These are phyloP conservation scores for Cyclophora albipunctata DNA, from an alignment of 2,888 invertebrate genomes.

Conservation along the genomic window DNA sequence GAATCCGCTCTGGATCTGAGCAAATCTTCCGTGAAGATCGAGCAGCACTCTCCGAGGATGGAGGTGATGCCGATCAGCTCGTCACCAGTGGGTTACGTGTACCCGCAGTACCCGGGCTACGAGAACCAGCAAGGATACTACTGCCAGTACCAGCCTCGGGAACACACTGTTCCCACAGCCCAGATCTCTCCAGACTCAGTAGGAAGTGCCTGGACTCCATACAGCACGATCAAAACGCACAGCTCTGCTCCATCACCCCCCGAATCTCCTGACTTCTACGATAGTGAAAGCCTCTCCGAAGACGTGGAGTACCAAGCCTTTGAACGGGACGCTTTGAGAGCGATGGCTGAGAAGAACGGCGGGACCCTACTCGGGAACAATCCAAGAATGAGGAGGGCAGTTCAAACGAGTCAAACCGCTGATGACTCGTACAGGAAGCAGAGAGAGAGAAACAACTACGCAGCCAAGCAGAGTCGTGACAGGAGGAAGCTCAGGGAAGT, in stretches of 20 bases:
- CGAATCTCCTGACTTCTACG: slow-evolving; percentile 44
- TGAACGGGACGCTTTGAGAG: slow-evolving; percentile 79
- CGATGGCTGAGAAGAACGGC: slow-evolving; percentile 78
- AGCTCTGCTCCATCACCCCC: slow-evolving; percentile 56
- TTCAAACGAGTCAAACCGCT: slow-evolving; percentile 46
- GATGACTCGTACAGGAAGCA: slow-evolving; percentile 91
- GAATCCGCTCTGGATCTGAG: slow-evolving; percentile 50
- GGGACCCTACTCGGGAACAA: slow-evolving; percentile 75
- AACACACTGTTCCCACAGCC: slow-evolving; percentile 32
- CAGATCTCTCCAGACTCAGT: slow-evolving; percentile 41
- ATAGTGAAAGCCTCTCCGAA: slow-evolving; percentile 43
- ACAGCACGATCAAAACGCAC: slow-evolving; percentile 16
- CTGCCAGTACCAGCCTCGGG: slow-evolving; percentile 26
- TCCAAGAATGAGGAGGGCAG: slow-evolving; percentile 81
- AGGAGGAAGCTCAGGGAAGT: slow-evolving; percentile 92
- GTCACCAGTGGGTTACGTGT: slow-evolving; percentile 11
- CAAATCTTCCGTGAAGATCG: slow-evolving; percentile 30
- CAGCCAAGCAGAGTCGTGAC: slow-evolving; percentile 94
- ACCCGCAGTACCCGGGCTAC: slow-evolving; percentile 19
- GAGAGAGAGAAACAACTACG: slow-evolving; percentile 93
- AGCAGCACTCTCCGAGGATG: slow-evolving; percentile 25
- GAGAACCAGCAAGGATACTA: slow-evolving; percentile 24
- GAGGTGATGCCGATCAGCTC: slow-evolving; percentile 18
- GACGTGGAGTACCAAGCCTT: slow-evolving; percentile 82
- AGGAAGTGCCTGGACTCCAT: slow-evolving; percentile 30